Evolutionary conservation across 2,888 invertebrate genomes (phyloP), one percentile per base, ranked within the genome.

Genomic region (Hyles lineata): DNA sequence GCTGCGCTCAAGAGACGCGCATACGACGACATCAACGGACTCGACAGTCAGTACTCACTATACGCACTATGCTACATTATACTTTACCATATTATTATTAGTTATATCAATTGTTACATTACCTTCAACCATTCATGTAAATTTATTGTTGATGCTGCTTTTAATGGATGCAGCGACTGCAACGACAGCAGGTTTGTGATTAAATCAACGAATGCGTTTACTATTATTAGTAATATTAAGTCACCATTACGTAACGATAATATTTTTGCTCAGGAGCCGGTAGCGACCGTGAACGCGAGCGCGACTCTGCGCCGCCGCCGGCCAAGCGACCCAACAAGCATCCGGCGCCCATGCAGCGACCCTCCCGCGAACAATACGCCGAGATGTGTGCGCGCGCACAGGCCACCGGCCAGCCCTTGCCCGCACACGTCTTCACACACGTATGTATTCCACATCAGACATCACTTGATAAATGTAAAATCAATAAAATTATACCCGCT

Each of bases 21-120:
- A 17, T 98, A 97, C 89, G 98, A 99, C 84, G 98, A 98, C 91
- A 96, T 98, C 92, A 98, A 98, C 91, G 98, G 98, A 76, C 96
- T 97, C 84, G 98, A 98, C 95, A 97, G 98, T 97, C 95, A 96
- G 96, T 96, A 87, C 77, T 71, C 29, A 62, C 63, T 21, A 32
- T 60, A 70, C 60, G 29, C 67, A 29, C 32, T 32, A 2, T 11
- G 15, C 70, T 25, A 69, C 62, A 21, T 8, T 17, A 60, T n/a
- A n/a, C 6, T 32, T 73, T 29, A 72, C 61, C 50, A 25, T 17
- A 11, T 8, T 15, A 61, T 61, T 3, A 43, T 61, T 21, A 8
- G 11, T 61, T 23, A 25, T 17, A 9, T 15, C n/a, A 21, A 21
- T 25, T 61, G 9, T 43, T 5, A 61, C 2, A 17, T 15, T 19